Base-by-base conservation (phyloP, 2,113 vertebrate genomes). In the Nyctibius bracteatus region DNA sequence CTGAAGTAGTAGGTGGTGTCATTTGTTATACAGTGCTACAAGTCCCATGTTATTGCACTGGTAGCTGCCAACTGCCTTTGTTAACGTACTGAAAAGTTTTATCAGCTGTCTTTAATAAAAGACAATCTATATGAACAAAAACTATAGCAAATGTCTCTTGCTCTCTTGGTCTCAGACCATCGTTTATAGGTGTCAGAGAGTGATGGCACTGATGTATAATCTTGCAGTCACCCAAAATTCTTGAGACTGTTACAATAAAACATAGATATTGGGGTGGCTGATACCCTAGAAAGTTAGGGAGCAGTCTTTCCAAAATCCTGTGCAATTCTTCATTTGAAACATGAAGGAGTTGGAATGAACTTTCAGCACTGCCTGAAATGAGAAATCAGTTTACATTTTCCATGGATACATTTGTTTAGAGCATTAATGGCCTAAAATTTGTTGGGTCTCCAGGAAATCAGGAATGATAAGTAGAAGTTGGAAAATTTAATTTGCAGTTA, bases 101-200 rank as follows among this genome's bases (percentile, higher is more conserved):
- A 90, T 97, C 88, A 66, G 89, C 97, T 98, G 97, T 97, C 83
- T 98, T 97, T 91, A 94, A 97, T 98, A 90, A 97, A 96, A 95
- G 55, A 89, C 39, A 85, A 68, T 92, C 37, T 86, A 57, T 81
- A 14, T 86, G 73, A 78, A 94, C 73, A 65, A 90, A 96, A 96
- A 58, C 35, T 52, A 18, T 87, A 91, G 70, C 41, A 61, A 43
- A 82, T 96, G 87, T 92, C 51, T 80, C 41, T 78, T 85, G 19
- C 31, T 93, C 37, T 86, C 79, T 71, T 95, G 44, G 94, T 58
- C 72, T 91, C 43, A 91, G 81, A 57, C 74, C 24, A 8, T 91
- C 54, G 35, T 81, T 89, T 94, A 39, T 18, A 71, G 66, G 58
- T 92, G 70, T 77, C 30, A 66, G 67, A 78, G 22, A 57, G 41